Evolutionary conservation across 2,888 invertebrate species (phyloP).

Genomic region (Drosophila quinaria): DNA sequence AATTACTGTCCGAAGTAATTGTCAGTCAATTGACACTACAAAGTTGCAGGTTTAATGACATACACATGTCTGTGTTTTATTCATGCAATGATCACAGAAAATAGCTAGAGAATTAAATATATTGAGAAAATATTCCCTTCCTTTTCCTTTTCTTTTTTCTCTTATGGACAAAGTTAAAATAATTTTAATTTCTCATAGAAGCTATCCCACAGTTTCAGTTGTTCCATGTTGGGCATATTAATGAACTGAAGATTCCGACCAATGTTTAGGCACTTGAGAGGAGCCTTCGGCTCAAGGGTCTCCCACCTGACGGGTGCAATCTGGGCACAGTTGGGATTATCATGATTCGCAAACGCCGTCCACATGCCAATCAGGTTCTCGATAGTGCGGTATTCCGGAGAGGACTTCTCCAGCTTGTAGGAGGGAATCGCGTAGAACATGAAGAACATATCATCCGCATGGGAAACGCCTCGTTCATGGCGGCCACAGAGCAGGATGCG

Average conservation of each 20-base stretch:
- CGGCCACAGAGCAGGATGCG: constrained; percentile 74
- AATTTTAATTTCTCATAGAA: constrained; percentile 66
- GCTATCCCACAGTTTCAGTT: constrained; percentile 80
- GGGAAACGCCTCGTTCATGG: constrained; percentile 74
- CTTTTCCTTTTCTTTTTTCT: background rate
- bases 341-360: constrained; percentile 73
- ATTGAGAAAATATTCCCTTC: background rate
- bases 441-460: constrained; percentile 83
- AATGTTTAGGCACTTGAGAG: constrained; percentile 76
- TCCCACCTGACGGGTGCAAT: constrained; percentile 58
- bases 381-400: constrained; percentile 75
- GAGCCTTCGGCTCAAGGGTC: constrained; percentile 21
- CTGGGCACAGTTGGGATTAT: constrained; percentile 73
- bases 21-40: background rate
- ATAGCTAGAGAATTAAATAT: background rate
- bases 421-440: constrained; percentile 71
- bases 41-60: background rate
- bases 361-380: constrained; percentile 78
- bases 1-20: background rate
- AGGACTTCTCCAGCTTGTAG: constrained; percentile 55
- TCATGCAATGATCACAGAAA: background rate
- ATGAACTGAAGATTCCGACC: constrained; percentile 68
- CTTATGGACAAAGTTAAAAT: constrained; percentile 24
- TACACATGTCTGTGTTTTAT: background rate
- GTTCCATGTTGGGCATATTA: constrained; percentile 78